Conservation (phyloP, 2,797 vertebrate species). For the Sarcophilus harrisii region DNA sequence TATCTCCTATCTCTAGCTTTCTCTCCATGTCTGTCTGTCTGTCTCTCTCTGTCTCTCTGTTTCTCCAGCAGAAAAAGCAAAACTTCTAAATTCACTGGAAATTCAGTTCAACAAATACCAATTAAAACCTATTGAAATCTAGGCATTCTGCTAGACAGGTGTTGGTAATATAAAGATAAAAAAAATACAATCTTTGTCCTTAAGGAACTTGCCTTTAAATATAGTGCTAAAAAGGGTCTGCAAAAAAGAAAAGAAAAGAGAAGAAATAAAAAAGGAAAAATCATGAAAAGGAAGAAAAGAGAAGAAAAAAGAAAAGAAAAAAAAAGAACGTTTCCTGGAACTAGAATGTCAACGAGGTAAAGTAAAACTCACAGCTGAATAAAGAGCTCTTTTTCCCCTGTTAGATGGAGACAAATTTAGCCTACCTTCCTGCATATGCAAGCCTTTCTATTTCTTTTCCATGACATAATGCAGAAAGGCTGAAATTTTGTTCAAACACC, state of each 20-base stretch:
- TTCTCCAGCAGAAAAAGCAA: constrained; percentile 53
- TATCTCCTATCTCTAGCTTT: too few species aligned
- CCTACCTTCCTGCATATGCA: constrained; percentile 69
- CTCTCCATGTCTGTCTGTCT: too few species aligned
- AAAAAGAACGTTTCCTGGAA: not conserved
- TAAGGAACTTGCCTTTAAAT: not conserved
- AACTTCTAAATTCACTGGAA: constrained; percentile 42
- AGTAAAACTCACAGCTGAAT: constrained; percentile 16
- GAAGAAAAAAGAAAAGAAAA: not conserved
- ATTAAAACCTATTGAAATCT: not conserved
- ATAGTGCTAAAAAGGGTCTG: not conserved
- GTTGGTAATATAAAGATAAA: not conserved
- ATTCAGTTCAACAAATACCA: not conserved
- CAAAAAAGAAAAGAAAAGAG: too few species aligned
- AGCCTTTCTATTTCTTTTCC: constrained; percentile 73
- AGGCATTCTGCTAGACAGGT: not conserved
- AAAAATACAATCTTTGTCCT: not conserved
- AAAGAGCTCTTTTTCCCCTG: constrained; percentile 43
- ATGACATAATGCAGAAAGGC: constrained; percentile 73
- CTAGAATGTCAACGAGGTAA: not conserved
- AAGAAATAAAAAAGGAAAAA: too few species aligned
- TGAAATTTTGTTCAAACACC: constrained; percentile 71
- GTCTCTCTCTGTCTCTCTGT: too few species aligned
- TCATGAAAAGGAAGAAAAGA: too few species aligned
- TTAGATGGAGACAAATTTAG: constrained; percentile 67